Base-by-base conservation (phyloP, 1,140 invertebrate species). In the Cherax destructor region DNA sequence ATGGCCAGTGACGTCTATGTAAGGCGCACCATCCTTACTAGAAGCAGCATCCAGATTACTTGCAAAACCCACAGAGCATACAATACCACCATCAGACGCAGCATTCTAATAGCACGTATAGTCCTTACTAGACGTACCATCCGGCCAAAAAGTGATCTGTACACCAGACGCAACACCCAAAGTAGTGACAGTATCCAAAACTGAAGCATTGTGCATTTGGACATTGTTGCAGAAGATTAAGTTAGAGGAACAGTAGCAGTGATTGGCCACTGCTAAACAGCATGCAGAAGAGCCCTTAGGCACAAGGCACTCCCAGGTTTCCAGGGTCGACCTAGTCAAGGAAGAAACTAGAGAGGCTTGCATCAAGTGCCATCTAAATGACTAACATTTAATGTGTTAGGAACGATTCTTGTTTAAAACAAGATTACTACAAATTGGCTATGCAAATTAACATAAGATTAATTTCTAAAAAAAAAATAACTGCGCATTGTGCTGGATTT, bases 351-450 rank as follows among this genome's bases (percentile, higher is more conserved):
- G 69, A 30, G 3, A 74, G n/a, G n/a, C 30, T 21, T 30, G 69
- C n/a, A n/a, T 30, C 24, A 7, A 30, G 69, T 30, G 69, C 24
- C 69, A 74, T 24, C 24, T 30, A 74, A 24, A 74, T 74, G 69
- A 74, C 69, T 74, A 30, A 74, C 69, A 74, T 74, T 30, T 74
- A 21, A 24, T 30, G 69, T 74, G 69, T 74, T 74, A 74, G 69
- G 69, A 74, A 74, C 69, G 30, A 74, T 74, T 74, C 69, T 30
- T 30, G 69, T 74, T 74, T 24, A 10, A 74, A 74, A 74, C 24
- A 74, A 24, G 69, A 74, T 74, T n/a, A 74, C 69, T 74, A 74
- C 69, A 74, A 74, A 74, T 7, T 74, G 69, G n/a, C 69, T 74
- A 74, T 74, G 69, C n/a, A 24, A 21, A 74, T 9, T 74, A 30